Evolutionary conservation across 2,888 invertebrate species (phyloP).

Genomic region (Neoascia interrupta): DNA sequence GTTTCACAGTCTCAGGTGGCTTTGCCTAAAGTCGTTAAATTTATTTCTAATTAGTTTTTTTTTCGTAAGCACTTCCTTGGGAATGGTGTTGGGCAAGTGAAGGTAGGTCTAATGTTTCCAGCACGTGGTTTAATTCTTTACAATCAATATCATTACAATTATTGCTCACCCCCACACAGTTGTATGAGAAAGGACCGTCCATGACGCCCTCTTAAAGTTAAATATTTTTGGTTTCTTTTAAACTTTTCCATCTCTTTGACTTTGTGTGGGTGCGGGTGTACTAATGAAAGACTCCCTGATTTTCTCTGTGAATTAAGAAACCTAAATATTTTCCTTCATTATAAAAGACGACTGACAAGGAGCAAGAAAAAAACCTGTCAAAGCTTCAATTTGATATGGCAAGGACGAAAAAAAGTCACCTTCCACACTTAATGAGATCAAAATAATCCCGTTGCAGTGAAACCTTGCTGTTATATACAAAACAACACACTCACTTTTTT

Average conservation of each 20-base stretch:
- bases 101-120: slow-evolving; percentile 47
- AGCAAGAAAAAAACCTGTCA: slow-evolving; percentile 41
- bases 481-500: too few relatives aligned
- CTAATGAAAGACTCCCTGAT: slow-evolving; percentile 23
- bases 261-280: slow-evolving; percentile 16
- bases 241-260: slow-evolving; percentile 18
- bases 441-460: slow-evolving; percentile 50
- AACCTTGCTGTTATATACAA: slow-evolving; percentile 34
- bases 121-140: slow-evolving; percentile 54
- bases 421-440: slow-evolving; percentile 67
- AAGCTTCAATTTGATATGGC: slow-evolving; percentile 48
- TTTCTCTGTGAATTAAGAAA: slow-evolving; percentile 52
- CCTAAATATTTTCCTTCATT: slow-evolving; percentile 67
- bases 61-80: background rate
- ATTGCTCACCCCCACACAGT: background rate
- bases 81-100: too few relatives aligned
- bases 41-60: slow-evolving; percentile 47
- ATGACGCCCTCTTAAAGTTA: slow-evolving; percentile 14
- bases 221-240: too few relatives aligned
- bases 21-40: slow-evolving; percentile 19
- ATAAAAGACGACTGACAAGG: slow-evolving; percentile 35
- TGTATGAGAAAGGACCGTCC: background rate
- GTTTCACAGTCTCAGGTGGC: slow-evolving; percentile 47
- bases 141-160: slow-evolving; percentile 64
- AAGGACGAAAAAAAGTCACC: slow-evolving; percentile 23